Evolutionary conservation across 2,797 vertebrate species (phyloP).

Genomic region (Capromys pilorides): DNA sequence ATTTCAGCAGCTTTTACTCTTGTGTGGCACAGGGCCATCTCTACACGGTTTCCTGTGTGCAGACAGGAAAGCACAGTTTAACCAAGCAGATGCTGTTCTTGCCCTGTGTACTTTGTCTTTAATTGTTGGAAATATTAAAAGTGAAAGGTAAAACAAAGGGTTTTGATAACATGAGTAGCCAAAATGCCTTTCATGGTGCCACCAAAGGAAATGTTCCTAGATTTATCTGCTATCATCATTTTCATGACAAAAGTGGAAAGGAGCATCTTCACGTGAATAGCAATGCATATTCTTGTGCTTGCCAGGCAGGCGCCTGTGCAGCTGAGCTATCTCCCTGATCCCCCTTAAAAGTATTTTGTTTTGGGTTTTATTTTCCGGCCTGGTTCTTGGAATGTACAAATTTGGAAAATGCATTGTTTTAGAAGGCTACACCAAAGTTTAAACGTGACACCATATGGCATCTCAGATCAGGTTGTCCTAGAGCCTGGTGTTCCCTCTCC

Average conservation of each 20-base stretch:
- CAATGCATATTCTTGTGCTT: not conserved
- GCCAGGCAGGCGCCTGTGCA: too few relatives aligned
- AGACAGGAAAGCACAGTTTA: constrained; percentile 73
- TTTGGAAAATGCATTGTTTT: constrained; percentile 16
- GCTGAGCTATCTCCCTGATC: too few relatives aligned
- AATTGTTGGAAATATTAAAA: constrained; percentile 73
- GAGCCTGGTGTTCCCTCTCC: not conserved
- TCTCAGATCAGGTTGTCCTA: not conserved
- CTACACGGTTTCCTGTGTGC: constrained; percentile 70
- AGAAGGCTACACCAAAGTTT: not conserved
- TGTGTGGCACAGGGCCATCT: constrained; percentile 60
- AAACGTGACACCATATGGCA: not conserved
- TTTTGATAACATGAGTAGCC: constrained; percentile 34
- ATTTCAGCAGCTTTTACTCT: constrained; percentile 64
- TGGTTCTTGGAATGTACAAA: not conserved
- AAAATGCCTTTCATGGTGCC: constrained; percentile 34
- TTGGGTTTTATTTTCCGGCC: constrained; percentile 54
- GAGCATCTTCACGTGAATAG: not conserved
- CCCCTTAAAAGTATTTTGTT: not conserved
- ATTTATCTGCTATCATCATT: not conserved
- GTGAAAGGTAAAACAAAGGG: constrained; percentile 71
- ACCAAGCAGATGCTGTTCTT: constrained; percentile 52
- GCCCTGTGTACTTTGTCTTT: constrained; percentile 39
- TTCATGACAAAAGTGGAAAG: constrained; percentile 37
- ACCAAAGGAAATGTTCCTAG: constrained; percentile 51